phyloP scores from a whole-genome alignment of 2,797 vertebrate genomes.

The Mormyrus hasselquistii region DNA sequence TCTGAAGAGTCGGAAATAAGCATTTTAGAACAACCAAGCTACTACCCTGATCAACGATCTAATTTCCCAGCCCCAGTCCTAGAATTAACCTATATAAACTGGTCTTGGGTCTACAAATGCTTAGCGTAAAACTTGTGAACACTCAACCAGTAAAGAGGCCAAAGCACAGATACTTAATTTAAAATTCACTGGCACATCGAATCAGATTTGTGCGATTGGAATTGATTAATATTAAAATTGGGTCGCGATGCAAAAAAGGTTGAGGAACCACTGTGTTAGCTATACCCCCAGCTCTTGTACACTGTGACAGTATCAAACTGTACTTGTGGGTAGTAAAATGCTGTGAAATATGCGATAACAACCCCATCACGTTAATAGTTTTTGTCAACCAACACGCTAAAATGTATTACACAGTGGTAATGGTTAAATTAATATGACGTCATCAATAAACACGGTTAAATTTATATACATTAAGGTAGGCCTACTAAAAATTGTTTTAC shows the following conservation, averaged over 20 bases:
- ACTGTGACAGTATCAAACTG: neutral
- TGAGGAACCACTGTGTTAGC: neutral
- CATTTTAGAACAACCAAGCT: neutral
- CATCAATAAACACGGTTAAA: neutral
- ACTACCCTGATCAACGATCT: neutral
- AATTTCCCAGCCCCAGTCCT: neutral
- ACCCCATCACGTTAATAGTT: neutral
- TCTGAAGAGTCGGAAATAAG: too few relatives aligned
- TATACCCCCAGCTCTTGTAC: neutral
- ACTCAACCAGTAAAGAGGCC: neutral
- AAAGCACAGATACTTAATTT: neutral
- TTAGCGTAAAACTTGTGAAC: neutral
- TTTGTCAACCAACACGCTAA: neutral
- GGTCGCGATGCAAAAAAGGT: neutral
- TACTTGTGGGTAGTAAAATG: neutral
- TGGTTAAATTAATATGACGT: neutral
- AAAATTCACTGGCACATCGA: neutral
- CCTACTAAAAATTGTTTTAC: neutral
- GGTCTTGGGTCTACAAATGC: neutral
- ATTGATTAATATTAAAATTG: neutral
- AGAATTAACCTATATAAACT: neutral
- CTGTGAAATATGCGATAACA: neutral
- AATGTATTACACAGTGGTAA: neutral
- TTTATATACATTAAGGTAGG: neutral
- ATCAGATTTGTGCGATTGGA: neutral